These are phyloP conservation scores for Caenorhabditis tropicalis DNA, from an alignment of 1,140 invertebrate genomes.

Conservation along the genomic window DNA sequence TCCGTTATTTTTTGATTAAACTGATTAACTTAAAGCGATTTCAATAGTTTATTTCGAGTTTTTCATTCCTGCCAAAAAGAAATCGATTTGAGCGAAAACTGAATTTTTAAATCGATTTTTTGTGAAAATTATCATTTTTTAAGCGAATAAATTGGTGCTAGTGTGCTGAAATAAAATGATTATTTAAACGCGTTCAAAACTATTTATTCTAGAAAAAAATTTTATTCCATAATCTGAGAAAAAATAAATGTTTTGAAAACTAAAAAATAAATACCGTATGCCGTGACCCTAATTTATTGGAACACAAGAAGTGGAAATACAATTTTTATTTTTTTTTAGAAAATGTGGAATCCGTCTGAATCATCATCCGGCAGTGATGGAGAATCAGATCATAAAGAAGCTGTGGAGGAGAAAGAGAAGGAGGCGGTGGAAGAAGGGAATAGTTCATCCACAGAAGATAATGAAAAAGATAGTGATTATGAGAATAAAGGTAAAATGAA, in stretches of 20 bases:
- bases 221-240: too few relatives aligned
- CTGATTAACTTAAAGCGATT: background rate
- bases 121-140: background rate
- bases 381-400: constrained; percentile 1
- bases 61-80: background rate
- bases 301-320: too few relatives aligned
- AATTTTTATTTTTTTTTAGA: background rate
- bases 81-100: background rate
- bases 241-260: too few relatives aligned
- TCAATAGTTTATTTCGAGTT: background rate
- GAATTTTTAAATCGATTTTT: background rate
- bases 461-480: background rate
- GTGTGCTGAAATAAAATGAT: too few relatives aligned
- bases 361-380: constrained; percentile 3
- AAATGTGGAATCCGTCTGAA: constrained; percentile 22
- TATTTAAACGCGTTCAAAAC: too few relatives aligned
- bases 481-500: background rate
- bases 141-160: too few relatives aligned
- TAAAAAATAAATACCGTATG: too few relatives aligned
- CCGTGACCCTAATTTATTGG: too few relatives aligned
- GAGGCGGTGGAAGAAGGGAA: background rate
- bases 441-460: background rate
- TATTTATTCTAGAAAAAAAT: too few relatives aligned
- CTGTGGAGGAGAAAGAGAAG: background rate
- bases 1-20: background rate